Evolutionary conservation across 2,113 vertebrate genomes (phyloP), one percentile per base, ranked within the genome.

Genomic region (Pedionomus torquatus): DNA sequence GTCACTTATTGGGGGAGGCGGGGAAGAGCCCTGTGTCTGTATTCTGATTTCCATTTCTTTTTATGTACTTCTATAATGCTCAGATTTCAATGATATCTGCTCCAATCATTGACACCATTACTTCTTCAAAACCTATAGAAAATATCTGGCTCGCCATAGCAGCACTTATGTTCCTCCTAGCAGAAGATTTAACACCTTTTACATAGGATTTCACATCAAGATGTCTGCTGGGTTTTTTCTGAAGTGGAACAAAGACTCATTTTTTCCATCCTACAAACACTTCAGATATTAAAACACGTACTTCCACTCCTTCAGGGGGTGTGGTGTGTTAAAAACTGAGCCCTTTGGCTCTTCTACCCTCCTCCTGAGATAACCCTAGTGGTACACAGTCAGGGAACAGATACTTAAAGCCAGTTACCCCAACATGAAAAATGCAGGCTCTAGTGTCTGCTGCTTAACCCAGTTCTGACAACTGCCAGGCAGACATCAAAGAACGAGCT

Each of bases 391-490:
- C 26, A 93, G 68, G 43, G 78, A 87, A 80, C 15, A 39, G 46
- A 83, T 33, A 61, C 48, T 89, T 77, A 49, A 61, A 89, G 69
- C 48, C 69, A 70, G 55, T 65, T 81, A 74, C 39, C 25, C 60
- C 63, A 77, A 83, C 19, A 81, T 51, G 65, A 94, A 95, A 95
- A 95, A 95, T 81, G 55, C 55, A 94, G 35, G 60, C 33, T 93
- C 37, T 41, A 66, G 41, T 25, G 19, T 63, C 86, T 95, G 83
- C 37, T 80, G 97, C 86, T 71, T 95, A 97, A 95, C 77, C 55
- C 55, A 94, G 57, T 93, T 95, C 97, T 63, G 96, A 97, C 88
- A 91, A 87, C 72, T 77, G 83, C 93, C 57, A 95, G 87, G 63
- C 28, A 85, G 71, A 68, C 84, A 95, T 87, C 95, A 96, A 92